A percentile compares a stretch with the other conserved stretches of the same genome.
Evolutionary conservation across 2,888 invertebrate species (phyloP).

Genomic region (Clepsis dumicolana): DNA sequence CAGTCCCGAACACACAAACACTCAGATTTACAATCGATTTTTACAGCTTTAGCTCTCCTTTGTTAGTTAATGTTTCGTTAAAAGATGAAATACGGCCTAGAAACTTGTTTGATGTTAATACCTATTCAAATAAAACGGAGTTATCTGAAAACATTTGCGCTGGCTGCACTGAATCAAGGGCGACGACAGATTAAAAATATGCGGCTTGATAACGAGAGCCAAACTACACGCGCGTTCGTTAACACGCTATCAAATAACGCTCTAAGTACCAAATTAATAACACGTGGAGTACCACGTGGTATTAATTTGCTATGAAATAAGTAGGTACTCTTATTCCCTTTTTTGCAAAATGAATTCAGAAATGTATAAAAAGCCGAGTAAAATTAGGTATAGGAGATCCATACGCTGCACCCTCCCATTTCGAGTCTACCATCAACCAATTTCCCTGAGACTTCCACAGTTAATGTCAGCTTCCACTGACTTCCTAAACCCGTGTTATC

Average conservation of each 20-base stretch:
- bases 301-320: background rate
- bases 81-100: background rate
- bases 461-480: background rate
- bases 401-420: background rate
- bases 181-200: conserved; percentile 8
- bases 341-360: background rate
- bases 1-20: background rate
- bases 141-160: background rate
- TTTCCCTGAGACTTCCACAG: background rate
- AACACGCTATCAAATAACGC: background rate
- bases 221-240: conserved; percentile 1
- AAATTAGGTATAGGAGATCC: background rate
- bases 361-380: background rate
- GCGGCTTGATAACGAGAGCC: conserved; percentile 12
- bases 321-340: background rate
- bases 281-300: no score
- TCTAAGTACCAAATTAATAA: no score
- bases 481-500: conserved; percentile 6
- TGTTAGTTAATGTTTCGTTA: background rate
- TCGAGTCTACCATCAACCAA: background rate
- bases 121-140: background rate
- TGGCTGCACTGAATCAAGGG: conserved; percentile 1
- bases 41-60: no score
- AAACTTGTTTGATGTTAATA: background rate
- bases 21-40: background rate